Conservation (phyloP, 2,797 vertebrate species). For the Acanthurus lineatus region DNA sequence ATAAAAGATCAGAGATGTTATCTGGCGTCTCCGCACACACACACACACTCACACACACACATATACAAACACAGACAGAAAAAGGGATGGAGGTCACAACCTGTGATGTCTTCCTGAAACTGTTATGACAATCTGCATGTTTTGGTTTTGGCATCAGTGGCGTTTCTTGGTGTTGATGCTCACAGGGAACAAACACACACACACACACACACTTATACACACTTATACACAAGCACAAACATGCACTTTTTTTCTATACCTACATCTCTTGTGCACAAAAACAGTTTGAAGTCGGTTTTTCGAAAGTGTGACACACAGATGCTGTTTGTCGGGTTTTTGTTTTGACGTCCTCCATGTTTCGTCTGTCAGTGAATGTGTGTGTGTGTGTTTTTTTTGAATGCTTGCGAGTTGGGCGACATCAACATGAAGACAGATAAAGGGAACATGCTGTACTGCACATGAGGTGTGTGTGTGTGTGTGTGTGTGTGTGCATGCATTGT, state of each 20-base stretch:
- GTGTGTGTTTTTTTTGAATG: background rate
- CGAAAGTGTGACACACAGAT: slow-evolving; percentile 26
- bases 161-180: slow-evolving; percentile 25
- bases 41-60: slow-evolving; percentile 32
- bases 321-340: slow-evolving; percentile 20
- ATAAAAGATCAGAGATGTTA: slow-evolving; percentile 61
- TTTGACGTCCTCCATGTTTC: slow-evolving; percentile 44
- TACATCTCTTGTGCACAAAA: background rate
- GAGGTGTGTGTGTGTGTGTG: background rate
- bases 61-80: slow-evolving; percentile 27
- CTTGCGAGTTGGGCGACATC: background rate
- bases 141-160: slow-evolving; percentile 17
- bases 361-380: slow-evolving; percentile 16
- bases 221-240: slow-evolving; percentile 2
- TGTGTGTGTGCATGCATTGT: slow-evolving; percentile 14
- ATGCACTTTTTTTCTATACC: slow-evolving; percentile 4
- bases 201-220: slow-evolving; percentile 3
- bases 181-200: background rate
- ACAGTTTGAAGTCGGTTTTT: background rate
- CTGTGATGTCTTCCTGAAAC: slow-evolving; percentile 65
- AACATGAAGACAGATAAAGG: background rate
- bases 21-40: background rate
- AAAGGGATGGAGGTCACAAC: slow-evolving; percentile 59
- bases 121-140: slow-evolving; percentile 58
- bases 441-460: background rate